phyloP scores from a whole-genome alignment of 2,888 invertebrate genomes.

The Parnassius smintheus region DNA sequence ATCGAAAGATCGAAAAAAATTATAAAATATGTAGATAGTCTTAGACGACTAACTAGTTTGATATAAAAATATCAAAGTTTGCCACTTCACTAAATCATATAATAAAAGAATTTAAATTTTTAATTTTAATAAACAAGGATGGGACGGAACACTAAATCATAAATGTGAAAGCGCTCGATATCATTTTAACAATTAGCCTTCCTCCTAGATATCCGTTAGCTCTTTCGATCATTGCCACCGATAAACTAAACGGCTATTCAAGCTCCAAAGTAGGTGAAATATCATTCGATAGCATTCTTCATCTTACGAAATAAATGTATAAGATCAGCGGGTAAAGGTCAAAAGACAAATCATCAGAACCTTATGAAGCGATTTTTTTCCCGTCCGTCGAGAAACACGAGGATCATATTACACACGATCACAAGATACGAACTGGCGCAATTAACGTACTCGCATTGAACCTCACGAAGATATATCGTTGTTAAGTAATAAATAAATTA shows the following conservation, averaged over 20 bases:
- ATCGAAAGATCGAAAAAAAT: no score
- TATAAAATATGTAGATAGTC: no score
- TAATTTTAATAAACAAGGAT: no score
- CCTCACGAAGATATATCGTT: constrained; percentile 50
- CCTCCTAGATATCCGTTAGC: constrained; percentile 1
- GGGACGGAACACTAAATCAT: no score
- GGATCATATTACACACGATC: constrained; percentile 32
- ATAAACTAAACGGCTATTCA: constrained; percentile 1
- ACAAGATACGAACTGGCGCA: constrained; percentile 35
- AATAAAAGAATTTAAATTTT: no score
- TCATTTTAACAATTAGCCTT: no score
- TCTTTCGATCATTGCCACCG: neutral
- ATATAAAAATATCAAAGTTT: no score
- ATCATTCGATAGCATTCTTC: constrained; percentile 1
- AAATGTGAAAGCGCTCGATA: no score
- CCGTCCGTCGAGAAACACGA: constrained; percentile 31
- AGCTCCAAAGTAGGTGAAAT: neutral
- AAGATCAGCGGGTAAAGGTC: constrained; percentile 33
- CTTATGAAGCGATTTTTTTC: constrained; percentile 35
- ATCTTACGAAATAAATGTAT: constrained; percentile 7
- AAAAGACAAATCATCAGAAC: constrained; percentile 40
- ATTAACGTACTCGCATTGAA: constrained; percentile 42
- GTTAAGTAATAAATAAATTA: constrained; percentile 57
- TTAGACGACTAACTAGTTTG: no score
- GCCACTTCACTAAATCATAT: no score